phyloP scores from a whole-genome alignment of 2,888 invertebrate species.

The Germaria angustata region DNA sequence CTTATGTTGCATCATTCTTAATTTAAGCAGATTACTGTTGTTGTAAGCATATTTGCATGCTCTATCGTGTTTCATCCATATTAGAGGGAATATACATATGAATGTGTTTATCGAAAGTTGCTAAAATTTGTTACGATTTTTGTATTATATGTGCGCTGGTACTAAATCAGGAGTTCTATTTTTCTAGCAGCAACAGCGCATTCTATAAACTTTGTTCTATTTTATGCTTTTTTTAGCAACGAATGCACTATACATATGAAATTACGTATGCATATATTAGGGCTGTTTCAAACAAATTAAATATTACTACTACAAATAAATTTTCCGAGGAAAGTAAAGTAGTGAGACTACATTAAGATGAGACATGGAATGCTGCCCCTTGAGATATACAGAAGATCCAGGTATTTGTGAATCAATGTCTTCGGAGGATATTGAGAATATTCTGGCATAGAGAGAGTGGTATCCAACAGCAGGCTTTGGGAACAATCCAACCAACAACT shows the following conservation, averaged over 20 bases:
- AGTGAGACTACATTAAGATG: too few relatives aligned
- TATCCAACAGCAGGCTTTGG: too few relatives aligned
- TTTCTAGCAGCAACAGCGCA: slow-evolving; percentile 9
- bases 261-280: not conserved
- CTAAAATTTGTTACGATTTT: slow-evolving; percentile 47
- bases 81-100: not conserved
- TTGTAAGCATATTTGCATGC: not conserved
- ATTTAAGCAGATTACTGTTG: slow-evolving; percentile 13
- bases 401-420: too few relatives aligned
- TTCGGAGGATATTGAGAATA: too few relatives aligned
- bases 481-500: too few relatives aligned
- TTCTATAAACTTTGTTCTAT: slow-evolving; percentile 44
- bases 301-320: too few relatives aligned
- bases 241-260: not conserved
- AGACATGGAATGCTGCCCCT: too few relatives aligned
- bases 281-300: too few relatives aligned
- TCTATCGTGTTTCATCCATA: not conserved
- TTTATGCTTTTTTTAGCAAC: not conserved
- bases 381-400: too few relatives aligned
- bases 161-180: slow-evolving; percentile 30
- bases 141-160: slow-evolving; percentile 48
- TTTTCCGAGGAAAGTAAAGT: too few relatives aligned
- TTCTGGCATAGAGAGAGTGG: too few relatives aligned
- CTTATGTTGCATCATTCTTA: slow-evolving; percentile 7
- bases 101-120: not conserved